A percentile compares a stretch with the other conserved stretches of the same genome.
phyloP scores from a whole-genome alignment of 2,113 vertebrate species.

The Balaeniceps rex region DNA sequence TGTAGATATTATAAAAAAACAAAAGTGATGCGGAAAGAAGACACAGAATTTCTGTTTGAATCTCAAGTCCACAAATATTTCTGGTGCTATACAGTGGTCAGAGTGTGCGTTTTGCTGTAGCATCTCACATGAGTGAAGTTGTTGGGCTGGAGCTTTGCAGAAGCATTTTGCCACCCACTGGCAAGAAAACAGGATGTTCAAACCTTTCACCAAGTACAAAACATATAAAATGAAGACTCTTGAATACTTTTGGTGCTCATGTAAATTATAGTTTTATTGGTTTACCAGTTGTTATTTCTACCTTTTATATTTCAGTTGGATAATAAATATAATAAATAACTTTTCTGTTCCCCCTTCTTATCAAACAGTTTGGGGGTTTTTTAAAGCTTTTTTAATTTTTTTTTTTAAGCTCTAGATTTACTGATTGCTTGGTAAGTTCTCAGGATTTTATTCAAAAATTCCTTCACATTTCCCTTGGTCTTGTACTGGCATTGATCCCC shows the following conservation, averaged over 20 bases:
- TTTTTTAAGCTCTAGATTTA: background rate
- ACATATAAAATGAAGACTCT: background rate
- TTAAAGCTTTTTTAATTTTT: background rate
- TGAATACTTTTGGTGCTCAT: background rate
- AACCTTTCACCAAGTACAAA: background rate
- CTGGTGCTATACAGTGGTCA: background rate
- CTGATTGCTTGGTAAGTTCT: background rate
- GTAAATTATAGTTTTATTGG: conserved; percentile 15
- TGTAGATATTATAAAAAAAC: background rate
- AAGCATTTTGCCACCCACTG: background rate
- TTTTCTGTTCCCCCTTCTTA: background rate
- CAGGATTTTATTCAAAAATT: conserved; percentile 25
- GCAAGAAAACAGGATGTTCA: background rate
- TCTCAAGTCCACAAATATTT: background rate
- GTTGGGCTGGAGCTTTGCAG: background rate
- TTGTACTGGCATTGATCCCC: background rate
- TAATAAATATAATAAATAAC: conserved; percentile 68
- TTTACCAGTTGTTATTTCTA: background rate
- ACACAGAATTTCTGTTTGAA: background rate
- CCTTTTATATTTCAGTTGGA: background rate
- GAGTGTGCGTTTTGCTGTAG: background rate
- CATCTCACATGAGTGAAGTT: background rate
- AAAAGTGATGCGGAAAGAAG: background rate
- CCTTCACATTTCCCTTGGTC: background rate
- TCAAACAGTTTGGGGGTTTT: background rate